phyloP scores from a whole-genome alignment of 2,113 vertebrate species.

The Eulacestoma nigropectus region DNA sequence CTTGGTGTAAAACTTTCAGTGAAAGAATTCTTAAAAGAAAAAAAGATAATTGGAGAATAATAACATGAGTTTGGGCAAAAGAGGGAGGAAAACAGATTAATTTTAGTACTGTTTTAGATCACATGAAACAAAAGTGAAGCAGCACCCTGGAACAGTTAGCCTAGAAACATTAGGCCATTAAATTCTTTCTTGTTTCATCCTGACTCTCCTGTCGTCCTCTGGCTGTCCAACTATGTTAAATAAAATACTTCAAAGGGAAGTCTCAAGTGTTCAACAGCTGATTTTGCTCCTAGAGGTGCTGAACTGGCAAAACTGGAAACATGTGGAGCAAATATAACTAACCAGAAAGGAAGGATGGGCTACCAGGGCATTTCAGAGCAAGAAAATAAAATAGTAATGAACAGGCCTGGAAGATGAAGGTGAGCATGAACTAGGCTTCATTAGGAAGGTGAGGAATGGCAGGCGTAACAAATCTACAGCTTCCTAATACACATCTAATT shows the following conservation, averaged over 20 bases:
- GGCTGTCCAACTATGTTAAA: neutral
- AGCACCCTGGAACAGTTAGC: neutral
- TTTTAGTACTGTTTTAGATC: neutral
- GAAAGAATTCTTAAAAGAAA: neutral
- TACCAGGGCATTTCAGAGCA: neutral
- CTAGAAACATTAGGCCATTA: neutral
- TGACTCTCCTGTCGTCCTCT: neutral
- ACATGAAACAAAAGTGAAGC: neutral
- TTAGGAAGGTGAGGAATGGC: neutral
- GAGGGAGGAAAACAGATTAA: neutral
- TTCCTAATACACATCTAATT: neutral
- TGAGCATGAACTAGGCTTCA: neutral
- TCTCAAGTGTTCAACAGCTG: slow-evolving; percentile 9
- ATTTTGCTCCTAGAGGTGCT: slow-evolving; percentile 36
- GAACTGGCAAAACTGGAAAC: slow-evolving; percentile 22
- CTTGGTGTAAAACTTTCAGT: neutral
- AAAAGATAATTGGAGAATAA: neutral
- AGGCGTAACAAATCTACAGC: neutral
- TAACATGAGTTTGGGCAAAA: neutral
- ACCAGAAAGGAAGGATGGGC: neutral
- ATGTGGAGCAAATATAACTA: neutral
- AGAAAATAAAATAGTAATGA: slow-evolving; percentile 11
- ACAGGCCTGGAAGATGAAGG: neutral
- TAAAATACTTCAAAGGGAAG: slow-evolving; percentile 19
- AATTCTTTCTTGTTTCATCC: slow-evolving; percentile 11